Conservation (phyloP, 2,113 vertebrate genomes). For the Pristiophorus japonicus region DNA sequence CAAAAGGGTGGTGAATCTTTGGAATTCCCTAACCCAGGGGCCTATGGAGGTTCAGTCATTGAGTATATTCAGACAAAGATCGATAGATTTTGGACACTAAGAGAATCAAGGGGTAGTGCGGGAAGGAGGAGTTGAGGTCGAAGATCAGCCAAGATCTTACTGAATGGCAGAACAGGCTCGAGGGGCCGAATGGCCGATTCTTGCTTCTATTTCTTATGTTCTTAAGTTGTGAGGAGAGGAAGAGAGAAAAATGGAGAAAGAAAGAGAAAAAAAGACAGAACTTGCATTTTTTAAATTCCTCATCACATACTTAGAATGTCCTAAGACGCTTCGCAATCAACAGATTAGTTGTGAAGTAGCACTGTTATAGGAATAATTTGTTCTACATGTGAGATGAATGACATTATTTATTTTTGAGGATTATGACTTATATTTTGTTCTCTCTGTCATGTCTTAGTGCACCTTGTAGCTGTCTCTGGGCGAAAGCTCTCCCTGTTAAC, state of each 20-base stretch:
- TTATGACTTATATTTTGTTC: not conserved
- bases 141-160: no score
- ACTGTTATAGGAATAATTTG: not conserved
- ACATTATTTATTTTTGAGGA: not conserved
- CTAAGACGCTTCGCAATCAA: not conserved
- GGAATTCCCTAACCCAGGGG: no score
- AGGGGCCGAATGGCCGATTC: no score
- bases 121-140: no score
- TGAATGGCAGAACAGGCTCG: no score
- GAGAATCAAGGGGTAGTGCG: no score
- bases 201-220: no score
- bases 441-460: not conserved
- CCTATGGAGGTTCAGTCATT: no score
- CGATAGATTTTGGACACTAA: no score
- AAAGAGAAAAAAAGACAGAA: not conserved
- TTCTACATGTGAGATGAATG: not conserved
- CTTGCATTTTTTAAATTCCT: not conserved
- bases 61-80: no score
- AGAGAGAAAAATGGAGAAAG: not conserved
- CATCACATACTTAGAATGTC: not conserved
- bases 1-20: no score
- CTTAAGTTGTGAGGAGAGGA: not conserved
- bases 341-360: not conserved
- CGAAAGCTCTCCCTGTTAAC: not conserved
- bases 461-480: not conserved